Base-by-base conservation (phyloP, 2,113 vertebrate species). In the Paedocypris sp. region DNA sequence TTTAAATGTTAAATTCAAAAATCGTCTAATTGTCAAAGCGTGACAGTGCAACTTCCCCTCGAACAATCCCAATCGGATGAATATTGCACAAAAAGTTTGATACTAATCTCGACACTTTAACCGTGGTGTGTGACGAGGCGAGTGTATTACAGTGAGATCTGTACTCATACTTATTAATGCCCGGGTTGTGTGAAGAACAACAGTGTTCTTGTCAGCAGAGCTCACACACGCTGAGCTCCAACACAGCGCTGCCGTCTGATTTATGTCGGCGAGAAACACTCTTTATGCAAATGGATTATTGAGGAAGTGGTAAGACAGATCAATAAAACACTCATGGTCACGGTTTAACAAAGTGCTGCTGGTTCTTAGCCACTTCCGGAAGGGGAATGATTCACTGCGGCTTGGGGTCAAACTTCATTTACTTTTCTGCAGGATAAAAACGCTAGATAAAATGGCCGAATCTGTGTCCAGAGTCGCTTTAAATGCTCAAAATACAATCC, bases 301-400 rank as follows among this genome's bases (percentile, higher is more conserved):
- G 79, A 60, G 75, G 74, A 67, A 64, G 73, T 73, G 69, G 76
- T 54, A 38, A 59, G 49, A 53, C 72, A 61, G 69, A 82, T 84
- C 80, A 64, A 86, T 84, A 86, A 81, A 78, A 64, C 76, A 79
- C 81, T 78, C 79, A 80, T 62, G 63, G 70, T 74, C 75, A 76
- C 72, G 66, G 75, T 73, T 79, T 78, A 81, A 77, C 65, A 48
- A 64, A 22, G 47, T 25, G 71, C 59, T 13, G 62, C 47, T 67
- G 63, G 46, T 73, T 57, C 50, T 58, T 4, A 38, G 49, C 29
- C 32, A 25, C 18, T 53, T 67, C 46, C 39, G 54, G 36, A 57
- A 43, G 9, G 23, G 23, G 31, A 41, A 38, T 77, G 78, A 82
- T 80, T 72, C 77, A 84, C 20, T 33, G 69, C 63, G 10, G 45